Evolutionary conservation across 2,888 invertebrate genomes (phyloP).

Genomic region (Encarsia formosa): DNA sequence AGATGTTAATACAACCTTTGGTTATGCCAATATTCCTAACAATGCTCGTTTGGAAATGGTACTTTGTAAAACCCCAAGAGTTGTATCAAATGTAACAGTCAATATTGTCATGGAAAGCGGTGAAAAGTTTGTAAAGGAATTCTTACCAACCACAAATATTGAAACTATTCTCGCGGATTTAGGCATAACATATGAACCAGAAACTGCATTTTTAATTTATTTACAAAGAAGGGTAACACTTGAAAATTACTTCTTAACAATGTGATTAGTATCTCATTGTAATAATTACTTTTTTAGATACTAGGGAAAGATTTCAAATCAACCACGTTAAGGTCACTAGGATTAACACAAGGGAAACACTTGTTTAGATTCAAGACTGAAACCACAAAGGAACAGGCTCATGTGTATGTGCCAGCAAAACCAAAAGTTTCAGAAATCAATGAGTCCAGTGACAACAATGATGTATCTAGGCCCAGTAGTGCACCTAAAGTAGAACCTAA

Average conservation of each 20-base stretch:
- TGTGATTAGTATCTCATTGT: background rate
- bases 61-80: slow-evolving; percentile 61
- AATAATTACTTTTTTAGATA: slow-evolving; percentile 54
- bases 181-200: slow-evolving; percentile 54
- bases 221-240: slow-evolving; percentile 45
- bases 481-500: no score
- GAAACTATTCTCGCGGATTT: slow-evolving; percentile 58
- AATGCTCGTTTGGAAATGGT: slow-evolving; percentile 86
- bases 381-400: slow-evolving; percentile 66
- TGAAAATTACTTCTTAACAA: background rate
- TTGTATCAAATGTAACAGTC: slow-evolving; percentile 65
- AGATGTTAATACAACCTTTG: slow-evolving; percentile 72
- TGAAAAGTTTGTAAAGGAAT: slow-evolving; percentile 59
- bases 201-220: slow-evolving; percentile 40
- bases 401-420: slow-evolving; percentile 59
- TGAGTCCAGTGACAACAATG: no score
- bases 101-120: slow-evolving; percentile 77
- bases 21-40: slow-evolving; percentile 84
- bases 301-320: slow-evolving; percentile 63
- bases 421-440: slow-evolving; percentile 28
- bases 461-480: no score
- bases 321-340: slow-evolving; percentile 72
- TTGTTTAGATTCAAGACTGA: slow-evolving; percentile 66
- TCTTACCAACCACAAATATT: slow-evolving; percentile 57
- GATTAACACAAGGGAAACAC: slow-evolving; percentile 73